Conservation (phyloP, 2,888 invertebrate species). For the Sarcophaga caerulescens region DNA sequence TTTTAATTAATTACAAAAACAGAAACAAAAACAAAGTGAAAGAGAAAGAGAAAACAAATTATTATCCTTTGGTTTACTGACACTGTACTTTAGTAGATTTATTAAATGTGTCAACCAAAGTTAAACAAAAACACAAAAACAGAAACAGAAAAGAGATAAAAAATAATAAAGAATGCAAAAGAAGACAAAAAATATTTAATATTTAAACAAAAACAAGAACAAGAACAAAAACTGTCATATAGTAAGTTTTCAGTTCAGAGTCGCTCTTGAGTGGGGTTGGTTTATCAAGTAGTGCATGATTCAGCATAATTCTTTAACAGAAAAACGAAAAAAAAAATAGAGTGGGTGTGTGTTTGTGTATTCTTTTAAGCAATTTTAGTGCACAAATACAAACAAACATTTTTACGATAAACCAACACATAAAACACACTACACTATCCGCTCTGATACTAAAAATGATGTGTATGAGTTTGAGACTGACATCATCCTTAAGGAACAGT, state of each 20-base stretch:
- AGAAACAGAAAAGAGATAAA: neutral
- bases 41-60: neutral
- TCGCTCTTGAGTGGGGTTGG: neutral
- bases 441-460: neutral
- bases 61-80: constrained; percentile 2
- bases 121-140: neutral
- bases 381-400: neutral
- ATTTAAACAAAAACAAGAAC: neutral
- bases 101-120: constrained; percentile 30
- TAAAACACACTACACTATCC: neutral
- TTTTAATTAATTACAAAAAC: neutral
- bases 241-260: constrained; percentile 44
- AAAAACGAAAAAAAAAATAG: neutral
- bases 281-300: neutral
- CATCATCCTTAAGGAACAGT: too few species aligned
- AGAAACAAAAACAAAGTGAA: too few species aligned
- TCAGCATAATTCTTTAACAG: neutral
- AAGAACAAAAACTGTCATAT: neutral
- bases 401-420: neutral
- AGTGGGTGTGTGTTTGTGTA: neutral
- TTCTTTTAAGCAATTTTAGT: neutral
- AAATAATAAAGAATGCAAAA: neutral
- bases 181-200: too few species aligned
- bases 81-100: constrained; percentile 16
- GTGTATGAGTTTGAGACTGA: too few species aligned